Conservation (phyloP, 1,140 invertebrate genomes). For the Sycobia sp. region DNA sequence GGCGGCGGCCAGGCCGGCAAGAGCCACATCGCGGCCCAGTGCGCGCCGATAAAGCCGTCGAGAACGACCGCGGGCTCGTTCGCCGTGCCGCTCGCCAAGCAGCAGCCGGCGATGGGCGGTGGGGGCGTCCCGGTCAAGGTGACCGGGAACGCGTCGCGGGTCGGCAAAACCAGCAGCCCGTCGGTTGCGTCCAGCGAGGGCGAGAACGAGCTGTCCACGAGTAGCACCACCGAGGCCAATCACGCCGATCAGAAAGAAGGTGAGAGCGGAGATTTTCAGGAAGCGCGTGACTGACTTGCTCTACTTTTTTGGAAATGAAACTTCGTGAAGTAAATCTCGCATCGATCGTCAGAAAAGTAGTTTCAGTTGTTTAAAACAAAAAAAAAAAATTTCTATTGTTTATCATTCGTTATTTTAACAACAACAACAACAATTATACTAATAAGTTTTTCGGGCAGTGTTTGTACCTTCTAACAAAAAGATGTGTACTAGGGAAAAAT, state of each 20-base stretch:
- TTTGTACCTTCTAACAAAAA: too few species aligned
- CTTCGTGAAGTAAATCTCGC: too few species aligned
- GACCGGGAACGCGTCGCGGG: background rate
- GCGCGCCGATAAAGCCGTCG: slow-evolving; percentile 47
- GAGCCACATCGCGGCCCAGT: slow-evolving; percentile 51
- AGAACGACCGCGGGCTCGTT: slow-evolving; percentile 45
- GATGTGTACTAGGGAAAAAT: too few species aligned
- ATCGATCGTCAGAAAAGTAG: too few species aligned
- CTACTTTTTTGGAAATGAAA: too few species aligned
- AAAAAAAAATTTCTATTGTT: too few species aligned
- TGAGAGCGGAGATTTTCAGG: background rate
- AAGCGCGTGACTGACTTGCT: too few species aligned
- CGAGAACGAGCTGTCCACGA: slow-evolving; percentile 14
- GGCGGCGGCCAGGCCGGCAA: slow-evolving; percentile 31
- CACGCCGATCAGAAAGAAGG: slow-evolving; percentile 11
- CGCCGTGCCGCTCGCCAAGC: slow-evolving; percentile 49
- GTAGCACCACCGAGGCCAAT: slow-evolving; percentile 15
- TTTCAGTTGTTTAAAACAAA: too few species aligned
- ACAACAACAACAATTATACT: too few species aligned
- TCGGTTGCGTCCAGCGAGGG: background rate
- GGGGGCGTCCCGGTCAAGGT: slow-evolving; percentile 24
- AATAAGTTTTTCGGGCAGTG: too few species aligned
- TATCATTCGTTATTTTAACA: too few species aligned
- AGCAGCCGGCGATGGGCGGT: slow-evolving; percentile 24
- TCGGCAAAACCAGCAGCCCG: too few species aligned